Evolutionary conservation across 2,113 vertebrate genomes (phyloP).

Genomic region (Daphoenositta chrysoptera): DNA sequence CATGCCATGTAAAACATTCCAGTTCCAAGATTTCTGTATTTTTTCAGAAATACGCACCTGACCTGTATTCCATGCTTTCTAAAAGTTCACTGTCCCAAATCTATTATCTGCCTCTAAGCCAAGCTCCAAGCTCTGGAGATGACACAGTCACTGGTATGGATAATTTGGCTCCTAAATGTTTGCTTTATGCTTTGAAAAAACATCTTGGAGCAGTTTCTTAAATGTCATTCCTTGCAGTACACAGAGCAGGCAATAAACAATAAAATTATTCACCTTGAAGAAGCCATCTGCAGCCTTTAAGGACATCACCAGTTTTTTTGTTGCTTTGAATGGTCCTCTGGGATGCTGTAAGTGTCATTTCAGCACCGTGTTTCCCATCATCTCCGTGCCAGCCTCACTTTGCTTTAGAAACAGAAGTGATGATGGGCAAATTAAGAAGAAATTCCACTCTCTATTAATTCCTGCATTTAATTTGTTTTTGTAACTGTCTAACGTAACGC

Average conservation of each 20-base stretch:
- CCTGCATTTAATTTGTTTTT: neutral
- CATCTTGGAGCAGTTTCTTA: constrained; percentile 13
- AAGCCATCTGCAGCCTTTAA: constrained; percentile 59
- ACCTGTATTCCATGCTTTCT: neutral
- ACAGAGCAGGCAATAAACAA: constrained; percentile 18
- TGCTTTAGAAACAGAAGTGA: neutral
- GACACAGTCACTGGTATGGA: constrained; percentile 23
- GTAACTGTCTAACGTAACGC: rapidly evolving
- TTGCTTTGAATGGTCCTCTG: constrained; percentile 24
- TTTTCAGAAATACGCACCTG: neutral
- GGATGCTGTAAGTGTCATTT: constrained; percentile 22
- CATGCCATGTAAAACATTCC: neutral
- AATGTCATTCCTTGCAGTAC: constrained; percentile 1
- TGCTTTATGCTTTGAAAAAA: constrained; percentile 26
- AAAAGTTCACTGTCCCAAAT: neutral
- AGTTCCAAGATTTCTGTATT: neutral
- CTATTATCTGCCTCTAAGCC: neutral
- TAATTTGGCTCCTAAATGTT: constrained; percentile 49
- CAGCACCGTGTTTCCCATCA: neutral
- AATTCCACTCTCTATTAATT: neutral
- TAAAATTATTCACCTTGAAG: constrained; percentile 69
- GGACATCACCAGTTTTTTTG: neutral
- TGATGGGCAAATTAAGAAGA: neutral
- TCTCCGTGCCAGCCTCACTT: neutral
- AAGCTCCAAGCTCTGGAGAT: neutral